These are phyloP conservation scores for Lamproptera curius DNA, from an alignment of 2,888 invertebrate genomes.

Conservation along the genomic window DNA sequence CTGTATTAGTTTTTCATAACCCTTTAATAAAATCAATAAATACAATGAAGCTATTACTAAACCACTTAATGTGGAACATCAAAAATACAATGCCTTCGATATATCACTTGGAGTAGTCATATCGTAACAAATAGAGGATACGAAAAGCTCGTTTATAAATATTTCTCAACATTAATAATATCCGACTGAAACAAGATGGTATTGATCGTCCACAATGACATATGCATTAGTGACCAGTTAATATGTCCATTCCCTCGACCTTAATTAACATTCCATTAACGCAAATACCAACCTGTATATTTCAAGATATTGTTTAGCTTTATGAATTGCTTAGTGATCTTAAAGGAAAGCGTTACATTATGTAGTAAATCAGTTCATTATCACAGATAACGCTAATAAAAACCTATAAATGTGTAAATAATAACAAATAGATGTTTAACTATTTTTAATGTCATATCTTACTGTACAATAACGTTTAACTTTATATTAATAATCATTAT, in stretches of 20 bases:
- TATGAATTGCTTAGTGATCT: too few species aligned
- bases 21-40: too few species aligned
- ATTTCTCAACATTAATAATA: too few species aligned
- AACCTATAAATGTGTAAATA: not conserved
- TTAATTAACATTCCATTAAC: constrained; percentile 14
- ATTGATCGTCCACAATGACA: not conserved
- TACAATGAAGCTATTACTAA: too few species aligned
- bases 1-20: too few species aligned
- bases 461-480: not conserved
- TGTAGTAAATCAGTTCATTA: not conserved
- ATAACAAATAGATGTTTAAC: not conserved
- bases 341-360: too few species aligned
- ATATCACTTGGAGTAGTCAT: too few species aligned
- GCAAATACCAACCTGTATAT: constrained; percentile 2
- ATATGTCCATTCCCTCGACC: constrained; percentile 12
- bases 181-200: not conserved
- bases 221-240: constrained; percentile 3
- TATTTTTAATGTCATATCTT: not conserved
- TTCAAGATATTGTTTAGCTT: constrained; percentile 4
- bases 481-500: too few species aligned
- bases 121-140: too few species aligned
- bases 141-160: too few species aligned
- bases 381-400: not conserved
- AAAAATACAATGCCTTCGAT: too few species aligned
- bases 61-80: too few species aligned